Conservation (phyloP, 1,140 invertebrate genomes). For the Gerris buenoi region DNA sequence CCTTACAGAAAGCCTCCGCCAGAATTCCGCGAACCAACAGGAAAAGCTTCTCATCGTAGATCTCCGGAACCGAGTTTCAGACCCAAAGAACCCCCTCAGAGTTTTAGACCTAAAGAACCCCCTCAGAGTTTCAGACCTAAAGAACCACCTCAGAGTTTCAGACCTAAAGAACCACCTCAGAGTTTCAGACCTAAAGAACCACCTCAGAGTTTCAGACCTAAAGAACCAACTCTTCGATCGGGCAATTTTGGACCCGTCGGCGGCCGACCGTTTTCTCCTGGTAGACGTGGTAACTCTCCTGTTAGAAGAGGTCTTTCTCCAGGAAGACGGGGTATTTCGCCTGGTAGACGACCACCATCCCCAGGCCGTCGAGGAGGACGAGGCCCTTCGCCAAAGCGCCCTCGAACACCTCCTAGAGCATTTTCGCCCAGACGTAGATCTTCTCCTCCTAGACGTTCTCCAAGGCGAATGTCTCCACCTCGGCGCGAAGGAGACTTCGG, state of each 20-base stretch:
- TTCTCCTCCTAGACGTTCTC: background rate
- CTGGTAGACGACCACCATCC: background rate
- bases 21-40: no score
- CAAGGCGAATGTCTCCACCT: background rate
- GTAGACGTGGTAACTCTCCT: background rate
- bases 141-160: no score
- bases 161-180: no score
- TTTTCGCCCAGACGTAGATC: background rate
- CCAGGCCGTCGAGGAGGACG: background rate
- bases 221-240: no score
- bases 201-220: no score
- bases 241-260: background rate
- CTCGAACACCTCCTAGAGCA: background rate
- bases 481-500: background rate
- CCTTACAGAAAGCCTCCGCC: no score
- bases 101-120: no score
- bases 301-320: background rate
- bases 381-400: background rate
- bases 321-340: background rate
- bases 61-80: no score
- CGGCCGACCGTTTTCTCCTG: background rate
- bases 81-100: no score
- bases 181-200: no score
- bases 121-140: no score
- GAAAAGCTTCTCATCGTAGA: no score